These are phyloP conservation scores for Tokudaia muenninki DNA, from an alignment of 2,797 vertebrate genomes.

Conservation along the genomic window DNA sequence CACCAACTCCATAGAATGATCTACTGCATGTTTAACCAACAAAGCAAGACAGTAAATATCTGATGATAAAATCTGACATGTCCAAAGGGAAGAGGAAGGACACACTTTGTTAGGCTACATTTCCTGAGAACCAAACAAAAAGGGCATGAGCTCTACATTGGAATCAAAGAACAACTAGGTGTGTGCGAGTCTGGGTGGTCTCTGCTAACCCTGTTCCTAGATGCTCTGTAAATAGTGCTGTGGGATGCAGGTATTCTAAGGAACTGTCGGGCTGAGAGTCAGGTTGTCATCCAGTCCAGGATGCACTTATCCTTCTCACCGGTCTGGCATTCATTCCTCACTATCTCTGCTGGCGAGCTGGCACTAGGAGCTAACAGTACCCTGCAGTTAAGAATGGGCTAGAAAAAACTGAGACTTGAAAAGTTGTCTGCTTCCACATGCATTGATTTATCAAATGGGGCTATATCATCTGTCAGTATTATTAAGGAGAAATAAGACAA, in stretches of 20 bases:
- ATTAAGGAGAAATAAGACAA: constrained; percentile 12
- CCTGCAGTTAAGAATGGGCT: neutral
- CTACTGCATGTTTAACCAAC: neutral
- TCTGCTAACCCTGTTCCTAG: neutral
- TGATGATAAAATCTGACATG: neutral
- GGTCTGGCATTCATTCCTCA: neutral
- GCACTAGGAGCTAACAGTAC: neutral
- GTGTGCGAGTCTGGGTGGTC: neutral
- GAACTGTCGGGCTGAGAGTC: neutral
- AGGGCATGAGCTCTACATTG: neutral
- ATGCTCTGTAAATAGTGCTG: neutral
- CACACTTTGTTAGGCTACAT: neutral
- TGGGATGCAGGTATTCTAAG: neutral
- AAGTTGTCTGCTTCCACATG: constrained; percentile 14
- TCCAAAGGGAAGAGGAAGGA: neutral
- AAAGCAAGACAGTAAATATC: neutral
- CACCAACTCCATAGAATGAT: neutral
- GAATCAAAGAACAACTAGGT: neutral
- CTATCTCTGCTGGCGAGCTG: neutral
- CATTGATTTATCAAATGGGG: constrained; percentile 37
- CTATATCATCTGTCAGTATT: neutral
- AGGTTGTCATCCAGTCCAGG: neutral
- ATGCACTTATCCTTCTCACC: neutral
- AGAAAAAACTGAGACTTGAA: constrained; percentile 15
- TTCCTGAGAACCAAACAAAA: constrained; percentile 41